phyloP scores from a whole-genome alignment of 2,797 vertebrate genomes.

The Bovichtus variegatus region DNA sequence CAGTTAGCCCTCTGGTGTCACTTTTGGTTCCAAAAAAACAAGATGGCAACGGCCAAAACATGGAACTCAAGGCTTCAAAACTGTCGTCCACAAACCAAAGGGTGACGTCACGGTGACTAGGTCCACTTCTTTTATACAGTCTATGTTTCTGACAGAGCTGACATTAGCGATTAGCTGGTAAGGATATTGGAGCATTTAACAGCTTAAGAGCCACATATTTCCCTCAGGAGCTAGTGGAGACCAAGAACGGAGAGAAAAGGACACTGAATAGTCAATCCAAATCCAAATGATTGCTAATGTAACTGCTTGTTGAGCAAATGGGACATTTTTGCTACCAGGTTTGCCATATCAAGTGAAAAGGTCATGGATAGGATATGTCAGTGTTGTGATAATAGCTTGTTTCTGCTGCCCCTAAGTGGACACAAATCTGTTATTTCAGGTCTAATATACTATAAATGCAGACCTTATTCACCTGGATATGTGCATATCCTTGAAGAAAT shows the following conservation, averaged over 20 bases:
- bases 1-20: too few relatives aligned
- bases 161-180: neutral
- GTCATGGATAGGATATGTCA: neutral
- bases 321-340: neutral
- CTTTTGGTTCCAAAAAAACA: too few relatives aligned
- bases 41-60: too few relatives aligned
- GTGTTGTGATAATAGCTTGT: neutral
- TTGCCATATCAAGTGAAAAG: constrained; percentile 2
- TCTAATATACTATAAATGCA: neutral
- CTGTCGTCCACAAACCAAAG: too few relatives aligned
- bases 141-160: neutral
- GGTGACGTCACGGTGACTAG: too few relatives aligned
- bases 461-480: neutral
- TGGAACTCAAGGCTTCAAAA: too few relatives aligned
- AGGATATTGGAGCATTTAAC: constrained; percentile 4
- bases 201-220: neutral
- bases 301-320: neutral
- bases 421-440: neutral
- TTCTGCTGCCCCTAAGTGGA: too few relatives aligned
- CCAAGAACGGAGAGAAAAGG: neutral
- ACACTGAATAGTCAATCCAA: neutral
- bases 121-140: too few relatives aligned
- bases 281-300: neutral
- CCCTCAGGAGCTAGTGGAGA: neutral
- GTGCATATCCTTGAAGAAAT: neutral